Evolutionary conservation across 2,888 invertebrate species (phyloP).

Genomic region (Conistra vaccinii): DNA sequence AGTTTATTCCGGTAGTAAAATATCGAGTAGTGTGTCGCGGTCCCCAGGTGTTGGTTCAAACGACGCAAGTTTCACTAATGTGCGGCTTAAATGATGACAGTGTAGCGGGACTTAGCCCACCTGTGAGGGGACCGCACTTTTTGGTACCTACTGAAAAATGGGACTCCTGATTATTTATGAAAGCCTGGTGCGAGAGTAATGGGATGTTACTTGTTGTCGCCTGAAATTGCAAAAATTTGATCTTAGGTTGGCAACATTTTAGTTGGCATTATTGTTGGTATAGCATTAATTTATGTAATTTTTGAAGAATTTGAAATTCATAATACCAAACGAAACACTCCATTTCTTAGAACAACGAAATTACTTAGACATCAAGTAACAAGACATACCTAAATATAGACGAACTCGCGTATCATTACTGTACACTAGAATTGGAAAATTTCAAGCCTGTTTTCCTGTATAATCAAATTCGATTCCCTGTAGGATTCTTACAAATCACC

Average conservation of each 20-base stretch:
- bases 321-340: neutral
- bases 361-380: neutral
- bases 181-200: slow-evolving; percentile 51
- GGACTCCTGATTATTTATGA: slow-evolving; percentile 60
- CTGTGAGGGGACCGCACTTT: slow-evolving; percentile 61
- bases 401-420: slow-evolving; percentile 50
- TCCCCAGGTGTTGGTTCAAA: slow-evolving; percentile 86
- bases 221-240: too few species aligned
- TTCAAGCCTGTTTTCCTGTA: slow-evolving; percentile 77
- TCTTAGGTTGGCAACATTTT: neutral
- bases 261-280: neutral
- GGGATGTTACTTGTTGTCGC: too few species aligned
- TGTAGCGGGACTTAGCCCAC: slow-evolving; percentile 78
- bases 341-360: neutral
- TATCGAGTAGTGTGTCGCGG: slow-evolving; percentile 83
- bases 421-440: slow-evolving; percentile 76
- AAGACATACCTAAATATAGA: slow-evolving; percentile 19
- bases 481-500: slow-evolving; percentile 86
- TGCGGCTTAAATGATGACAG: slow-evolving; percentile 89
- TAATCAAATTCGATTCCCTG: slow-evolving; percentile 81
- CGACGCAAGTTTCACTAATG: slow-evolving; percentile 89
- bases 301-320: neutral
- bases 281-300: neutral
- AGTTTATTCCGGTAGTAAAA: slow-evolving; percentile 83
- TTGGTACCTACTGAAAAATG: slow-evolving; percentile 67